phyloP scores from a whole-genome alignment of 2,797 vertebrate genomes.

The Gambusia yucatana region DNA sequence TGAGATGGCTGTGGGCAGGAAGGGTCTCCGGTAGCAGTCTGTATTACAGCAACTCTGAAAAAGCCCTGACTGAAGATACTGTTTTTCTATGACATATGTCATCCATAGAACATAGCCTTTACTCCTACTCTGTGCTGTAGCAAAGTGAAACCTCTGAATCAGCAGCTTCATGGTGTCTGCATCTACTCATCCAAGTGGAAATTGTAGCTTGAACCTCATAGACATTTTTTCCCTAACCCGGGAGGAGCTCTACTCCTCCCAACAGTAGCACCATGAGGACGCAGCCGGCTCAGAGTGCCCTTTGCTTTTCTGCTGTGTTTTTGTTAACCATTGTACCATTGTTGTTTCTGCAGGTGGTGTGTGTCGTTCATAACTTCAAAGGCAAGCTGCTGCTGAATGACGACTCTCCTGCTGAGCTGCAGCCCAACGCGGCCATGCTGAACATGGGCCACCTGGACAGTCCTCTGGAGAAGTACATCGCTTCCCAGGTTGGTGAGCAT shows the following conservation, averaged over 20 bases:
- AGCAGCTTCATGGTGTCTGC: background rate
- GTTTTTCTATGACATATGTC: too few relatives aligned
- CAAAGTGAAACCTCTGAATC: background rate
- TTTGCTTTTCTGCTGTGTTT: background rate
- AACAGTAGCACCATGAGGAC: slow-evolving; percentile 6
- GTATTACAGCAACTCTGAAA: background rate
- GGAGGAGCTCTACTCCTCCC: slow-evolving; percentile 41
- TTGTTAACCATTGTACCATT: slow-evolving; percentile 1
- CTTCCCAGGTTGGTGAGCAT: slow-evolving; percentile 70
- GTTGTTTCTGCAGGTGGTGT: slow-evolving; percentile 86
- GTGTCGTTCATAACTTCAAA: slow-evolving; percentile 98
- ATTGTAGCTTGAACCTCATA: background rate
- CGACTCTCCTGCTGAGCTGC: slow-evolving; percentile 79
- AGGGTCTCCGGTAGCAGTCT: background rate
- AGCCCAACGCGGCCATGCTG: slow-evolving; percentile 82
- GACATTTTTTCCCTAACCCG: slow-evolving; percentile 25
- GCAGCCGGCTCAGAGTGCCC: slow-evolving; percentile 11
- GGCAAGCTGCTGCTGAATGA: slow-evolving; percentile 90
- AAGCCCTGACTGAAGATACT: background rate
- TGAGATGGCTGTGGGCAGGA: background rate
- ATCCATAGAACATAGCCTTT: too few relatives aligned
- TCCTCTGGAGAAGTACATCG: slow-evolving; percentile 95
- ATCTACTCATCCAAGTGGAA: background rate
- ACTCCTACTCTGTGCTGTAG: background rate
- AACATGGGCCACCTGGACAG: slow-evolving; percentile 90